Base-by-base conservation (phyloP, 2,888 invertebrate genomes). In the Andricus curvator region DNA sequence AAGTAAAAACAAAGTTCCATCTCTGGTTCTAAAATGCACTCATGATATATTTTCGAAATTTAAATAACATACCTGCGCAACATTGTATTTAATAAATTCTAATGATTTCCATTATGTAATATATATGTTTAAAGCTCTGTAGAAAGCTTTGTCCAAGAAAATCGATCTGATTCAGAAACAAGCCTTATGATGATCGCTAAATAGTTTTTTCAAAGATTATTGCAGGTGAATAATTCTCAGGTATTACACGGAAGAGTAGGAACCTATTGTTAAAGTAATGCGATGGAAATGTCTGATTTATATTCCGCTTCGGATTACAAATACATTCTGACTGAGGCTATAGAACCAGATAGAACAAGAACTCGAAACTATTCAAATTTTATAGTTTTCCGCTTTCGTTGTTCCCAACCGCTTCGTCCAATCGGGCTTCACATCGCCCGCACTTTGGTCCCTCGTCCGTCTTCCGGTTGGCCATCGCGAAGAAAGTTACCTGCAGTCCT, bases 341-440 rank as follows among this genome's bases (percentile, higher is more conserved):
- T 22, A 60, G 22, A 60, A 60, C 22, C 4, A 60, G 9, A 56
- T n/a, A 25, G 25, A 68, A 68, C 48, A 68, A 48, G 68, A 25
- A 68, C 48, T 48, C 48, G 70, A 79, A 29, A 76, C 66, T 79
- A 79, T 83, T 84, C 77, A 81, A 81, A 83, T 83, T 81, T 84
- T 79, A 84, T 78, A 68, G 51, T 77, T 82, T 82, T 82, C 78
- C 82, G 79, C 83, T 83, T 82, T 83, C 77, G 41, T 80, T 74
- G 65, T 66, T 77, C 78, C 17, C 70, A 78, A 77, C 64, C 29
- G 25, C 60, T 41, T 51, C 48, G 48, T 37, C 78, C 79, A 79
- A 79, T 81, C 79, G 48, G 29, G 60, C 22, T 37, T 70, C 17
- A 66, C 65, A 81, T 80, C 83, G 56, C 17, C 25, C 25, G 68